Evolutionary conservation across 2,113 vertebrate species (phyloP), one percentile per base, ranked within the genome.

Genomic region (Gallinago paraguaiae): DNA sequence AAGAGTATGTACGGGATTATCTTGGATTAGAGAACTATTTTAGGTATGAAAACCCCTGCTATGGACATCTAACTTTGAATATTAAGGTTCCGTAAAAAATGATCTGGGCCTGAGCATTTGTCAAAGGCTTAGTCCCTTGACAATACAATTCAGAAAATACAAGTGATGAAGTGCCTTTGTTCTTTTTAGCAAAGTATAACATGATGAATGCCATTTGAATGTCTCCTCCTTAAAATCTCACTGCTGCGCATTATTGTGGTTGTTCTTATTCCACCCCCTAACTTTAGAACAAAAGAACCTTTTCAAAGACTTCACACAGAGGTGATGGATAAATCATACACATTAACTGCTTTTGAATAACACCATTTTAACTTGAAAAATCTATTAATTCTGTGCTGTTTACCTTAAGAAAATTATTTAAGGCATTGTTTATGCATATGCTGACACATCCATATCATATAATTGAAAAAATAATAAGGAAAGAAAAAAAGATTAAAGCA

Each of bases 321-420:
- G 96, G 95, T 97, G 96, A 97, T 92, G 91, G 96, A 95, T 96
- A 97, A 97, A 97, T 97, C 94, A 97, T 93, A 97, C 95, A 96
- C 92, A 97, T 97, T 97, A 97, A 78, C 88, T 75, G 27, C 77
- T 88, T 97, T 92, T 97, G 91, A 96, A 97, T 97, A 97, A 83
- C 77, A 86, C 39, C 18, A 82, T 96, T 97, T 90, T 84, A 93
- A 93, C 56, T 70, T 64, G 77, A 91, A 95, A 94, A 92, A 82
- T 93, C 77, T 81, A 60, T 68, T 92, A 93, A 95, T 89, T 95
- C 89, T 95, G 9, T 95, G 17, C 46, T 97, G 95, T 97, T 97
- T 97, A 97, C 83, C 71, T 84, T 88, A 71, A 82, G n/a, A 84
- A 95, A 95, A 86, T 92, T 91, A 92, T 84, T 95, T 89, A 91